Percentiles rank a stretch among this genome's conserved stretches.
Conservation (phyloP, 92 coral and sea anemone species). For the Pocillopora grandis region DNA sequence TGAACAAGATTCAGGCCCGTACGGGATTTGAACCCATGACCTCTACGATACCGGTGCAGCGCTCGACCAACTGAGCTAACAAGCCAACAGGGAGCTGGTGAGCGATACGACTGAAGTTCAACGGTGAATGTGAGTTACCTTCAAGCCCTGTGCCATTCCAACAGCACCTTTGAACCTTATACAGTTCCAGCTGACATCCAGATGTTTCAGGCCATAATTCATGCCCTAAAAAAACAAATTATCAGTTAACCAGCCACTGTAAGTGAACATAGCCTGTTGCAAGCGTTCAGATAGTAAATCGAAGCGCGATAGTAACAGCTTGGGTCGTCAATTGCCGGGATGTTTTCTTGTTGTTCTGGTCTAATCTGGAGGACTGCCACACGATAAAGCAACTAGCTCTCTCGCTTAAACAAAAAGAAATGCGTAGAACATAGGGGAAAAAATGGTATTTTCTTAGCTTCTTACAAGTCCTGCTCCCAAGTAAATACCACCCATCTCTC, state of each 20-base stretch:
- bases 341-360: too few species aligned
- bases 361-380: too few species aligned
- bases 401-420: too few species aligned
- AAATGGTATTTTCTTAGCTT: background rate
- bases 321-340: too few species aligned
- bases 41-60: too few species aligned
- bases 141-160: conserved; percentile 93
- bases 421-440: background rate
- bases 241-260: background rate
- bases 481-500: conserved; percentile 90
- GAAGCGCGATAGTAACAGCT: too few species aligned
- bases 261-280: background rate
- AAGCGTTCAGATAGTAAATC: too few species aligned
- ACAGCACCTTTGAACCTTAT: conserved; percentile 97
- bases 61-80: background rate
- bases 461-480: conserved; percentile 97
- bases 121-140: conserved; percentile 42
- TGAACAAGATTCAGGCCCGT: too few species aligned
- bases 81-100: too few species aligned
- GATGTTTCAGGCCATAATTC: conserved; percentile 93
- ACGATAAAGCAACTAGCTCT: too few species aligned
- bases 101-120: background rate
- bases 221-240: conserved; percentile 56
- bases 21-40: too few species aligned
- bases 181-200: conserved; percentile 94